Evolutionary conservation across 2,113 vertebrate genomes (phyloP).

Genomic region (Perccottus glenii): DNA sequence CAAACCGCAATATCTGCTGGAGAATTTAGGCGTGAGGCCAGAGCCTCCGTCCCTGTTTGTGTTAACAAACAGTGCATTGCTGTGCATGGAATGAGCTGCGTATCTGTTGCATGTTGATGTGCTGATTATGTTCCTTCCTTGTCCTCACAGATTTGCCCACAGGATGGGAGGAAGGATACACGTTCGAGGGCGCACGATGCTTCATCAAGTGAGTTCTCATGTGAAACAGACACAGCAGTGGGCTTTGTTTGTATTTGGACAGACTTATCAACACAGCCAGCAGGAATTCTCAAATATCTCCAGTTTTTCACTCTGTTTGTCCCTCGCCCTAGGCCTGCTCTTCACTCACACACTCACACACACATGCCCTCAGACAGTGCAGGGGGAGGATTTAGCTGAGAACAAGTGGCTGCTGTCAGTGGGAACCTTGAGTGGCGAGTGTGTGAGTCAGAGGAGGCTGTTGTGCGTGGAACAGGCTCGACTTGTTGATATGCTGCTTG

Average conservation of each 20-base stretch:
- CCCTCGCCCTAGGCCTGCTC: background rate
- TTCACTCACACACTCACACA: background rate
- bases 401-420: conserved; percentile 43
- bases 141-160: conserved; percentile 88
- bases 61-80: conserved; percentile 48
- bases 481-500: conserved; percentile 56
- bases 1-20: conserved; percentile 6
- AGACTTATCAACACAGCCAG: too few species aligned
- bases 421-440: conserved; percentile 47
- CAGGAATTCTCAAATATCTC: too few species aligned
- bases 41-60: conserved; percentile 7
- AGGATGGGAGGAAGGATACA: conserved; percentile 97
- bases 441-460: conserved; percentile 60
- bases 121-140: conserved; percentile 9
- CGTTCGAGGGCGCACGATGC: conserved; percentile 96
- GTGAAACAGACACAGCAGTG: background rate
- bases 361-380: background rate
- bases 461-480: conserved; percentile 65
- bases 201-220: conserved; percentile 92
- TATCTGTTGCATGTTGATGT: conserved; percentile 5
- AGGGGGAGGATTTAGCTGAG: conserved; percentile 7
- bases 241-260: too few species aligned
- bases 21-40: background rate
- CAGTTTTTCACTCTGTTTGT: too few species aligned
- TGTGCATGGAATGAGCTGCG: conserved; percentile 16